Base-by-base conservation (phyloP, 1,140 invertebrate species). In the Acromyrmex charruanus region DNA sequence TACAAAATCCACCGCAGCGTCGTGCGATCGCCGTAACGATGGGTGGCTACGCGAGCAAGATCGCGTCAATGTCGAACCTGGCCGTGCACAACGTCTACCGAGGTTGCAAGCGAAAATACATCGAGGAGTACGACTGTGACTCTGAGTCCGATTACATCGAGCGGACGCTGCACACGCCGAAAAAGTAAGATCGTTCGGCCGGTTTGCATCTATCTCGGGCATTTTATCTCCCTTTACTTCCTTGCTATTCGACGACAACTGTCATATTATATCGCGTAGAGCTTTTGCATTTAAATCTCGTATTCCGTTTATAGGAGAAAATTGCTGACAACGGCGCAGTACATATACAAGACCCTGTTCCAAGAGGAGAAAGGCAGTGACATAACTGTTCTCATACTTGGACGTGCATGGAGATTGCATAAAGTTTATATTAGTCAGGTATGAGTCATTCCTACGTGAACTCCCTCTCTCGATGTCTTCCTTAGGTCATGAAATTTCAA, bases 261-360 rank as follows among this genome's bases (percentile, higher is more conserved):
- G 3, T 63, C 21, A 9, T 31, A 18, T 44, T 18, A 0, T 6
- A 10, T 58, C 63, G 63, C 9, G 18, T 51, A 14, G 14, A 16
- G 49, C 14, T 0, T 25, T 5, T 10, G 9, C 10, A 2, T 44
- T 66, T 35, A 39, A 6, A 63, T 65, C 18, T 7, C 5, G 12
- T 77, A 28, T 12, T 35, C 1, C 10, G 5, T 72, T 94, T 93
- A n/a, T 80, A 97, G 97, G 91, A 97, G 97, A 93, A 97, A 97
- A 94, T 94, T 98, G n/a, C 93, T 96, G 31, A 97, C 96, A 31
- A 98, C 97, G 18, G 96, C 97, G 16, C 96, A 98, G 88, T 98
- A 98, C 91, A 98, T 98, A 88, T 98, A 98, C 92, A 96, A 98
- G 90, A 97, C 97, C 2, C 93, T 98, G 21, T 98, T 98, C 93